phyloP scores from a whole-genome alignment of 1,140 invertebrate species.

The Onthophagus taurus region DNA sequence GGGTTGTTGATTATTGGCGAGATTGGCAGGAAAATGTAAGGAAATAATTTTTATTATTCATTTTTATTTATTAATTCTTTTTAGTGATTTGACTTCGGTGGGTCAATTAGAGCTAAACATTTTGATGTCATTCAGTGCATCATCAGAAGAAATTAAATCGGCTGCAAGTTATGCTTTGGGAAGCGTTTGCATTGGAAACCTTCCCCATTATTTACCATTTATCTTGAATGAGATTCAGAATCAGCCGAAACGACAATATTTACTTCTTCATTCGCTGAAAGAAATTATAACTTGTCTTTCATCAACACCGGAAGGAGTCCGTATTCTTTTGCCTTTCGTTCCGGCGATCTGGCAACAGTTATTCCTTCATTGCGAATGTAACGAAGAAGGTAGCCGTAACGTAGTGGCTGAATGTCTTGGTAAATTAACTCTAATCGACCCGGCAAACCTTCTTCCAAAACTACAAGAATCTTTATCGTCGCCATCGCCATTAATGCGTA shows the following conservation, averaged over 20 bases:
- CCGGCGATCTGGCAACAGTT: conserved; percentile 82
- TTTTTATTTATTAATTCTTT: neutral
- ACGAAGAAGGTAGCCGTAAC: conserved; percentile 94
- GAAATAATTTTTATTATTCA: conserved; percentile 13
- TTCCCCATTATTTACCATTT: conserved; percentile 88
- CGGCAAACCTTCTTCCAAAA: conserved; percentile 66
- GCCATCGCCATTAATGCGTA: conserved; percentile 78
- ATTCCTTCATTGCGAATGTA: conserved; percentile 89
- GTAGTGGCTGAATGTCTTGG: conserved; percentile 98
- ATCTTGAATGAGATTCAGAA: conserved; percentile 89
- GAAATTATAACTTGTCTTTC: conserved; percentile 91
- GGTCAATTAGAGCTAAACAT: conserved; percentile 63
- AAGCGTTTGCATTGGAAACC: conserved; percentile 89
- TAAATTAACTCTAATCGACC: conserved; percentile 93
- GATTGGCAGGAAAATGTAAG: conserved; percentile 88
- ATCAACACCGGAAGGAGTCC: conserved; percentile 61
- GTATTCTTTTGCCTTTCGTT: conserved; percentile 75
- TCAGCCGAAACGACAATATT: conserved; percentile 90
- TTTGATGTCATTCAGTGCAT: conserved; percentile 63
- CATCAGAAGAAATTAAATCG: conserved; percentile 84
- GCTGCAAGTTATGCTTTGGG: conserved; percentile 95
- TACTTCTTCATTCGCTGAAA: conserved; percentile 92
- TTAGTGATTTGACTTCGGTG: conserved; percentile 75
- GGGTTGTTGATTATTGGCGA: conserved; percentile 90
- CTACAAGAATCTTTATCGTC: conserved; percentile 69